Evolutionary conservation across 2,113 vertebrate species (phyloP), one percentile per base, ranked within the genome.

Genomic region (Anoura caudifer): DNA sequence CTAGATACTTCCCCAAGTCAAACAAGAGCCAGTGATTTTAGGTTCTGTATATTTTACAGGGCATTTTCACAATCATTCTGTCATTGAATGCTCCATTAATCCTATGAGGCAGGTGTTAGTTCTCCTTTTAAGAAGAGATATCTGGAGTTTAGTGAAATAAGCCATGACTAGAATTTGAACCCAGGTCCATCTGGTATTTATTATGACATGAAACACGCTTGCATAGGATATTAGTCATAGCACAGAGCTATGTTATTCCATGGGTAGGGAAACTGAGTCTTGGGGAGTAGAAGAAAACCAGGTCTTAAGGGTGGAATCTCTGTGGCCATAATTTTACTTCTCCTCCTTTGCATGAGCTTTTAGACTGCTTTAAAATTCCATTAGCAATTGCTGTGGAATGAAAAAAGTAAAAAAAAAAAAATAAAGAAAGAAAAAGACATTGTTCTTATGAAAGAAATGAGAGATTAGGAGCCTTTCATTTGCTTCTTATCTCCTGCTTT

Each of bases 381-480:
- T 26, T 61, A 70, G n/a, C 31, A 69, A 14, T 82, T 93, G 77
- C 75, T 63, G 16, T 63, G 59, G 36, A 91, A 87, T 43, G 13
- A 72, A 91, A 94, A 76, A 73, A 5, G 7, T 17, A 41, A 75
- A 80, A 43, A 33, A 5, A 14, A 5, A 13, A 33, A 38, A 79
- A 56, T 26, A 72, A 61, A 54, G 16, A 41, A 80, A 59, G 47
- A 52, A 69, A 75, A 70, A 47, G 13, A 22, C 20, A 67, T 69
- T 94, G 20, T 79, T 59, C 80, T 81, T 92, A 50, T 24, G 72
- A 92, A 92, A 87, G 59, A 83, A 92, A 90, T 65, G 47, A 92
- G 70, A 88, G 94, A 92, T 89, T 95, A 88, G 70, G 73, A 92
- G 90, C 33, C 70, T 96, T 90, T 9, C n/a, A 91, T 93, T 96